Evolutionary conservation across 2,113 vertebrate genomes (phyloP).

Genomic region (Amazona vittata): DNA sequence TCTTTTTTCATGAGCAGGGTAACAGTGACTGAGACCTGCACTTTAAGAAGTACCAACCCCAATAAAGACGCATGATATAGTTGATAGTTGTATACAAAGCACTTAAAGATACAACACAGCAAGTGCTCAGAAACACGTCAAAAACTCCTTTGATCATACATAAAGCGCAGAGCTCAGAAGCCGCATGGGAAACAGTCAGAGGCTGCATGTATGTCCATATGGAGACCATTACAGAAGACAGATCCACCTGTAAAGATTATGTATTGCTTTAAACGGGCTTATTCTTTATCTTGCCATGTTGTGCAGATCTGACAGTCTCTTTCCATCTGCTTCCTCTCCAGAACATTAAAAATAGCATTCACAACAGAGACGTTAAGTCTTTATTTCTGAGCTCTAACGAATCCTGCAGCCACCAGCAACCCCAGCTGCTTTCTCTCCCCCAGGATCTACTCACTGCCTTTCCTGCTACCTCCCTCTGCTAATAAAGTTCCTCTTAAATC

Average conservation of each 20-base stretch:
- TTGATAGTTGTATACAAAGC: neutral
- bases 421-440: conserved; percentile 38
- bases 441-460: neutral
- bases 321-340: conserved; percentile 29
- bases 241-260: neutral
- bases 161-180: neutral
- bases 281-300: neutral
- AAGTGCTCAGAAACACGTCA: neutral
- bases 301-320: neutral
- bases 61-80: neutral
- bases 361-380: neutral
- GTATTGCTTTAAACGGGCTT: neutral
- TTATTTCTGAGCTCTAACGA: conserved; percentile 16
- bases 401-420: neutral
- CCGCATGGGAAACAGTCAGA: neutral
- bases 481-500: neutral
- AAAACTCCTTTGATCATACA: neutral
- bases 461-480: neutral
- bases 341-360: conserved; percentile 19
- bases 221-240: neutral
- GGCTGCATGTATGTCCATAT: rapidly evolving
- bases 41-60: neutral
- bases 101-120: neutral
- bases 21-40: neutral
- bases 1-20: neutral